Conservation (phyloP, 2,113 vertebrate genomes). For the Macrotis lagotis region DNA sequence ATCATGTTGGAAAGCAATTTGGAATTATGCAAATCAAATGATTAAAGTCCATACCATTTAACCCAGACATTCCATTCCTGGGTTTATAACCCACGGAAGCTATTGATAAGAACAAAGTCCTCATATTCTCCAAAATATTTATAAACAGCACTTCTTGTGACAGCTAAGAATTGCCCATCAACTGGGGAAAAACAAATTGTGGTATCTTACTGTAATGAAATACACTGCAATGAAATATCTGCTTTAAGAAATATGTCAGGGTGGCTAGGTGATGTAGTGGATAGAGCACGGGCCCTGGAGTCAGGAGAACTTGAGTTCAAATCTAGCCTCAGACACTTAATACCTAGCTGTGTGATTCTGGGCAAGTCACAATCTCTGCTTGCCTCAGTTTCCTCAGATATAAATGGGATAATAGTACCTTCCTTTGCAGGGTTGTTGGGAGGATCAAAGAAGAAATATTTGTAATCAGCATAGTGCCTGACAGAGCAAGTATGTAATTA, state of each 20-base stretch:
- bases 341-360: neutral
- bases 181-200: neutral
- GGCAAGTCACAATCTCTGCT: neutral
- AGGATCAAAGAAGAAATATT: neutral
- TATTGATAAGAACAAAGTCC: neutral
- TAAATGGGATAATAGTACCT: neutral
- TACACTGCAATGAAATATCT: too few species aligned
- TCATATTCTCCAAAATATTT: neutral
- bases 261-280: too few species aligned
- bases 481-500: neutral
- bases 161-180: neutral
- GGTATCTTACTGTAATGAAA: neutral
- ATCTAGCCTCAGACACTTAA: neutral
- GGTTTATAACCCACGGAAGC: neutral
- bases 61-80: neutral
- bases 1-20: neutral
- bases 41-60: neutral
- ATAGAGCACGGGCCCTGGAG: too few species aligned
- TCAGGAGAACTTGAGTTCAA: neutral
- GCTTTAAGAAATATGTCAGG: neutral
- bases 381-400: neutral
- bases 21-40: neutral
- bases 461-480: neutral
- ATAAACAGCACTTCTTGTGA: neutral
- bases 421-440: neutral